These are phyloP conservation scores for Epicauta chinensis DNA, from an alignment of 1,140 invertebrate species.

Conservation along the genomic window DNA sequence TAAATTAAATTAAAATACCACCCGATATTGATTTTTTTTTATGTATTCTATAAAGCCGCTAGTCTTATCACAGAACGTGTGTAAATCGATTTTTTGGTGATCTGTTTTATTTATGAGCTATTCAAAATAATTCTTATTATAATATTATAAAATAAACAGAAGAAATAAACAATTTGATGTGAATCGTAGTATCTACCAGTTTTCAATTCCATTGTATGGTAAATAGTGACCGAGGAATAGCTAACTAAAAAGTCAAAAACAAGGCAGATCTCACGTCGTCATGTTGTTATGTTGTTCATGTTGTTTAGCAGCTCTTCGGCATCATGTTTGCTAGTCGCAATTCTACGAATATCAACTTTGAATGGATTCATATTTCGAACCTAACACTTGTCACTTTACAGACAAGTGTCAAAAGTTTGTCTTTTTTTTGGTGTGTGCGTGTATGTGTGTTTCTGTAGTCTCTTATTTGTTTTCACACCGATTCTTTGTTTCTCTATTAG, in stretches of 20 bases:
- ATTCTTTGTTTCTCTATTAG: conserved; percentile 12
- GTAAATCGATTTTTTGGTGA: conserved; percentile 3
- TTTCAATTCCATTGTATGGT: conserved; percentile 16
- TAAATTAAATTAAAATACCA: no score
- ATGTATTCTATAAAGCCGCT: no score
- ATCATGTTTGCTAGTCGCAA: conserved; percentile 13
- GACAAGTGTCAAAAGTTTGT: conserved; percentile 10
- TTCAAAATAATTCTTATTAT: conserved; percentile 17
- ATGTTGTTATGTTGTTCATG: conserved; percentile 14
- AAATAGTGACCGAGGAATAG: conserved; percentile 4
- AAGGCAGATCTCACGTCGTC: conserved; percentile 17
- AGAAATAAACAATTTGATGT: conserved; percentile 10
- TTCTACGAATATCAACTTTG: conserved; percentile 15
- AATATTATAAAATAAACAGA: conserved; percentile 1
- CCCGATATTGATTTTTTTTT: no score
- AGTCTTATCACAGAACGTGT: no score
- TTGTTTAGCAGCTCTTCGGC: conserved; percentile 9
- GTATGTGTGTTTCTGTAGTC: no score
- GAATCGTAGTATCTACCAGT: conserved; percentile 14
- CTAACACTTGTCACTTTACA: conserved; percentile 8
- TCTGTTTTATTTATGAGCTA: conserved; percentile 16
- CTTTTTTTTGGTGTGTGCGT: no score
- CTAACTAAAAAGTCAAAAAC: conserved; percentile 11
- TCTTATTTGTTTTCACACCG: conserved; percentile 15
- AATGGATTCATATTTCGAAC: conserved; percentile 14